Conservation (phyloP, 2,888 invertebrate genomes). For the Prenolepis imparis region DNA sequence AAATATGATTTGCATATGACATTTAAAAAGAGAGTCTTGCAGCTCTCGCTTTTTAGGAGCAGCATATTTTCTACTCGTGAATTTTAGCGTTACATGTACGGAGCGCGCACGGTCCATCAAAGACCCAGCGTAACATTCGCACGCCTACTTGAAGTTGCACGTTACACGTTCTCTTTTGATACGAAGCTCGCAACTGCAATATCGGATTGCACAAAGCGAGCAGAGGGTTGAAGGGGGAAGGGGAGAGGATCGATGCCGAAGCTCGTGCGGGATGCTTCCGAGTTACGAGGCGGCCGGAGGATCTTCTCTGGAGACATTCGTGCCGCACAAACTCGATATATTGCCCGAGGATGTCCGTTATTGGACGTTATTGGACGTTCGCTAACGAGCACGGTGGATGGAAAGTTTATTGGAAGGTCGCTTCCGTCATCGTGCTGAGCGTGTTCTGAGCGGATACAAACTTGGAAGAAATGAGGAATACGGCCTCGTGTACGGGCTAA, state of each 20-base stretch:
- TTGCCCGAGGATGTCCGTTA: constrained; percentile 76
- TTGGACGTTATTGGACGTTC: constrained; percentile 79
- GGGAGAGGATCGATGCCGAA: constrained; percentile 69
- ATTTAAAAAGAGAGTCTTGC: not conserved
- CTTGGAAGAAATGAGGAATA: constrained; percentile 52
- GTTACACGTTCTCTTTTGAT: constrained; percentile 59
- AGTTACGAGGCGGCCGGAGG: constrained; percentile 66
- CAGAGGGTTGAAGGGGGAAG: constrained; percentile 61
- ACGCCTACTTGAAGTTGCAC: constrained; percentile 56
- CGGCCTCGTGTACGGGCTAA: not conserved
- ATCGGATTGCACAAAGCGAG: constrained; percentile 71
- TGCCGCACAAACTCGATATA: constrained; percentile 75
- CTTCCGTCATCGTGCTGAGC: constrained; percentile 57
- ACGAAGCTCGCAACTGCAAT: constrained; percentile 59
- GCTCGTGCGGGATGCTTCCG: constrained; percentile 61
- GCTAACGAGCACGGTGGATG: constrained; percentile 79
- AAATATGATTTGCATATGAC: not conserved
- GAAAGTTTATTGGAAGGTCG: constrained; percentile 74
- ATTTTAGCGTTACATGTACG: constrained; percentile 62
- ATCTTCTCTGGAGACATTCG: constrained; percentile 72
- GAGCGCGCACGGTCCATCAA: constrained; percentile 62
- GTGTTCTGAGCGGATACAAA: constrained; percentile 32
- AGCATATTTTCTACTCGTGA: constrained; percentile 60
- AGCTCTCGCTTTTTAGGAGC: constrained; percentile 35
- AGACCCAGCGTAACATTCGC: constrained; percentile 61